phyloP scores from a whole-genome alignment of 2,888 invertebrate genomes.

The Micropterix aruncella region DNA sequence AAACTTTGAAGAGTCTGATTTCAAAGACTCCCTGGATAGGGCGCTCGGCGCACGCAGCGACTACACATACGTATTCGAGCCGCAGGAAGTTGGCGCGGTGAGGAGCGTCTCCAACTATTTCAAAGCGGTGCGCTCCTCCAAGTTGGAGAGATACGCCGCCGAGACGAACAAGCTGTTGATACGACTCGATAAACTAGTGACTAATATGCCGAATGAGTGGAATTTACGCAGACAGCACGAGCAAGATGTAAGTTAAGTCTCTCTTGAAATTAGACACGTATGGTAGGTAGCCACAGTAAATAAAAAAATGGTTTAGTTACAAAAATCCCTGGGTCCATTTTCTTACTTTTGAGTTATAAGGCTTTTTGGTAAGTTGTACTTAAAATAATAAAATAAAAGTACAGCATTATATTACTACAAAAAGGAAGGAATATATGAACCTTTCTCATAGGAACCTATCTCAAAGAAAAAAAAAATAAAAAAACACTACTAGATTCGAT shows the following conservation, averaged over 20 bases:
- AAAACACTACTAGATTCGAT: too few species aligned
- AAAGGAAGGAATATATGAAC: too few species aligned
- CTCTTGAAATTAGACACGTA: too few species aligned
- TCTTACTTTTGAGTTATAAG: constrained; percentile 2
- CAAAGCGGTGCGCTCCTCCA: constrained; percentile 45
- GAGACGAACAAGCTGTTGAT: constrained; percentile 95
- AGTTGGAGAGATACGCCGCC: constrained; percentile 75
- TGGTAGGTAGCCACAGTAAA: too few species aligned
- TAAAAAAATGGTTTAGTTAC: too few species aligned
- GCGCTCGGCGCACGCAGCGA: constrained; percentile 18
- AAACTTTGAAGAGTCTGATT: constrained; percentile 57
- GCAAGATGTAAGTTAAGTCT: constrained; percentile 35
- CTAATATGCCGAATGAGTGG: constrained; percentile 62
- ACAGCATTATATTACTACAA: too few species aligned
- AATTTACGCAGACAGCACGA: constrained; percentile 60
- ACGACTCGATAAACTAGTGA: constrained; percentile 79
- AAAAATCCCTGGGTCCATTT: too few species aligned
- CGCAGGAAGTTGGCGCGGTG: constrained; percentile 50
- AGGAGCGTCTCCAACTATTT: constrained; percentile 62
- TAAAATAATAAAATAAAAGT: too few species aligned
- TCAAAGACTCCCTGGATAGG: constrained; percentile 41
- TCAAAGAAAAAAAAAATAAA: too few species aligned
- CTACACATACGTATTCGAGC: constrained; percentile 32
- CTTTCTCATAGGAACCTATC: too few species aligned
- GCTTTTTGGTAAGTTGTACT: too few species aligned